Conservation (phyloP, 2,113 vertebrate species). For the Pollimyrus isidori region DNA sequence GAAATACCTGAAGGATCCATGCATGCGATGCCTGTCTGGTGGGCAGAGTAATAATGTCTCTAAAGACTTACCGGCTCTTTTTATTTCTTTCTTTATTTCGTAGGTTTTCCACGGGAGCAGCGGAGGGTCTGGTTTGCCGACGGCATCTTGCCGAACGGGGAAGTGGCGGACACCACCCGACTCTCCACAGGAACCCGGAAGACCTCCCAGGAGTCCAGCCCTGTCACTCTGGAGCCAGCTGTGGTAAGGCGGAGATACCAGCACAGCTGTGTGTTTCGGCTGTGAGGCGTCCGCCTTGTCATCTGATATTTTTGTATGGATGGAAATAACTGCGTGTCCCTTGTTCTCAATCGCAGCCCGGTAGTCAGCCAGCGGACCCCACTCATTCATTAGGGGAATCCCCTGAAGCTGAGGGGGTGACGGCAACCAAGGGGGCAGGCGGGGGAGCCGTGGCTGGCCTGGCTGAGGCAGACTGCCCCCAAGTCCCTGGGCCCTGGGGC, state of each 20-base stretch:
- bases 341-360: background rate
- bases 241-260: conserved; percentile 38
- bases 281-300: background rate
- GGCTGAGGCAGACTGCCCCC: conserved; percentile 34
- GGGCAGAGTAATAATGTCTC: background rate
- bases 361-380: background rate
- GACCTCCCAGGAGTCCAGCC: conserved; percentile 63
- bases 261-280: background rate
- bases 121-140: conserved; percentile 94
- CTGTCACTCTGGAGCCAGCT: conserved; percentile 36
- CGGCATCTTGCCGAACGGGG: conserved; percentile 85
- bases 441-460: conserved; percentile 8
- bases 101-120: conserved; percentile 76
- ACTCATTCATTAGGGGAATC: background rate
- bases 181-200: conserved; percentile 65
- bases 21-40: background rate
- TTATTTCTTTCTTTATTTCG: background rate
- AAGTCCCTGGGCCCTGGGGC: conserved; percentile 55
- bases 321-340: background rate
- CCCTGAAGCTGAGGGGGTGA: background rate
- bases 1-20: background rate
- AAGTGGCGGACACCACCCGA: conserved; percentile 78
- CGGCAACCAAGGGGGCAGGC: conserved; percentile 18
- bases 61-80: background rate
- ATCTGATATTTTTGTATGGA: background rate